These are phyloP conservation scores for Drosophila monieri DNA, from an alignment of 2,888 invertebrate genomes.

Conservation along the genomic window DNA sequence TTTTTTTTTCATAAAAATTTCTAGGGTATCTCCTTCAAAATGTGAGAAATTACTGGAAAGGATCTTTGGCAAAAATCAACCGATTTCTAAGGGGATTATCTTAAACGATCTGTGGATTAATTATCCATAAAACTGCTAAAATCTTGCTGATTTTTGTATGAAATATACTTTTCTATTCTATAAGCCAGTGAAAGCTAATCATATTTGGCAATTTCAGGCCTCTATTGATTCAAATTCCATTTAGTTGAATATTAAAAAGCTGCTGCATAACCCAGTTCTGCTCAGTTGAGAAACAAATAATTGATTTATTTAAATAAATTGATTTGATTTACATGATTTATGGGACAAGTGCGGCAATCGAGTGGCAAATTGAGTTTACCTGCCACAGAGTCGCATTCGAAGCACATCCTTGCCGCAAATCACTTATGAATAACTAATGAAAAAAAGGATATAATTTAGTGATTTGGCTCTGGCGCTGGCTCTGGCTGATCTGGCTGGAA, in stretches of 20 bases:
- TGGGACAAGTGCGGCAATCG: background rate
- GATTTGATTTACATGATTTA: background rate
- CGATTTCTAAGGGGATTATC: too few relatives aligned
- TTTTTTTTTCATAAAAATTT: too few relatives aligned
- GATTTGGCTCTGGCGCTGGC: background rate
- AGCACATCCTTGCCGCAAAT: background rate
- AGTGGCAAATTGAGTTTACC: background rate
- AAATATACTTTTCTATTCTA: too few relatives aligned
- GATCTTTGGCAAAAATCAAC: too few relatives aligned
- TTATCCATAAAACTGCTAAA: too few relatives aligned
- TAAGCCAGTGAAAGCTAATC: too few relatives aligned
- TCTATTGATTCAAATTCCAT: background rate
- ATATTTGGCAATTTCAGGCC: too few relatives aligned
- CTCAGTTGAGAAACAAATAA: background rate
- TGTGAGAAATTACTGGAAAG: too few relatives aligned
- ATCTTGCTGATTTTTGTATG: too few relatives aligned
- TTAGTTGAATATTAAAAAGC: background rate
- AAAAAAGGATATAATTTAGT: background rate
- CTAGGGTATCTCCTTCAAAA: too few relatives aligned
- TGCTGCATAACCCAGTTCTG: background rate
- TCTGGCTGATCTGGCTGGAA: background rate
- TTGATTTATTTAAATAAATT: conserved; percentile 1
- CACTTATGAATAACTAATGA: background rate
- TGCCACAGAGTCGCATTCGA: background rate
- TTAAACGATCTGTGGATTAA: too few relatives aligned